These are phyloP conservation scores for Rhagoletis zephyria DNA, from an alignment of 1,140 invertebrate genomes.

Conservation along the genomic window DNA sequence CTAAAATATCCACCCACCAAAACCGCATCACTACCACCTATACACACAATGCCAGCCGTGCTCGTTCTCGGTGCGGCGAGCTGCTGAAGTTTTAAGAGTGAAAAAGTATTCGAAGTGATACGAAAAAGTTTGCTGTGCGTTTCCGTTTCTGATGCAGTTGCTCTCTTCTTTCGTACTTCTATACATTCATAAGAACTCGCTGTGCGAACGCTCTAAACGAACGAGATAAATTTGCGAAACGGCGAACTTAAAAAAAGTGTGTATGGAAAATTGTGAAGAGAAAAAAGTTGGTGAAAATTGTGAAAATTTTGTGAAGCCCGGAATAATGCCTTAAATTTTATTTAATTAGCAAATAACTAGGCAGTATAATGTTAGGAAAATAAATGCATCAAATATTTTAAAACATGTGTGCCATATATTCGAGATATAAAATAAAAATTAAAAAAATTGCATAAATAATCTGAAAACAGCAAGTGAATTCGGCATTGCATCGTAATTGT, in stretches of 20 bases:
- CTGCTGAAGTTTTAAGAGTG: background rate
- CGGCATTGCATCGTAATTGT: too few relatives aligned
- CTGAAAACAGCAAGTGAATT: background rate
- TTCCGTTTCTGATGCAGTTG: background rate
- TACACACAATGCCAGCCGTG: background rate
- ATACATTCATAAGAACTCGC: background rate
- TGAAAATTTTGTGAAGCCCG: constrained; percentile 8
- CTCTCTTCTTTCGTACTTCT: background rate
- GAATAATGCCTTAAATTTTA: constrained; percentile 30
- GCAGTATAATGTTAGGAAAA: background rate
- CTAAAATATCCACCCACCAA: background rate
- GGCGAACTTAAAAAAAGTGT: background rate
- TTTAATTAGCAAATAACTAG: background rate
- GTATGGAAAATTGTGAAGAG: background rate
- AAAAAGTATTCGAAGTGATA: background rate
- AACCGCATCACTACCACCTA: background rate
- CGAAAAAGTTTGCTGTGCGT: background rate
- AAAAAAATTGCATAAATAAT: too few relatives aligned
- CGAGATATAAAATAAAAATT: background rate
- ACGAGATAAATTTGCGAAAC: background rate
- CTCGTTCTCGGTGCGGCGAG: background rate
- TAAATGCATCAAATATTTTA: background rate
- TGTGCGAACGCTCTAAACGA: background rate
- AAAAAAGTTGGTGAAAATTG: background rate
- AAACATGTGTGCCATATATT: background rate